These are phyloP conservation scores for Spilarctia lutea DNA, from an alignment of 2,888 invertebrate genomes.

Conservation along the genomic window DNA sequence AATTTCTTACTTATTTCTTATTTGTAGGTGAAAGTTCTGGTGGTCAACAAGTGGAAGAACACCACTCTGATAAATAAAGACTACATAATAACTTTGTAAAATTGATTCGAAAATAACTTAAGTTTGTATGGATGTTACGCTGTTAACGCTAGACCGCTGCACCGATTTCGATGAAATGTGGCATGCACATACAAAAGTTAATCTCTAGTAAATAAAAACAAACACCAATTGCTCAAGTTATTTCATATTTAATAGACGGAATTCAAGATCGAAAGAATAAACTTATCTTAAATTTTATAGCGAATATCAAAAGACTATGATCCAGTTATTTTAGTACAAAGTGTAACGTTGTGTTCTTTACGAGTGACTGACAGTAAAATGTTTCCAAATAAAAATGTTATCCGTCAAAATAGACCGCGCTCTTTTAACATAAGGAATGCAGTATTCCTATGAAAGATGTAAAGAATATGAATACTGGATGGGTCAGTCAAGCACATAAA, in stretches of 20 bases:
- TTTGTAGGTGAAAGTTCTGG: no score
- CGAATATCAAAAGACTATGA: slow-evolving; percentile 35
- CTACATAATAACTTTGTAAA: no score
- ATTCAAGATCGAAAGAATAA: neutral
- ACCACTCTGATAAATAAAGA: no score
- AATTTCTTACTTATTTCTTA: neutral
- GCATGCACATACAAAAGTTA: no score
- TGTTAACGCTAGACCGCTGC: no score
- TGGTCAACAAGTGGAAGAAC: no score
- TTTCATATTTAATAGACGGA: neutral
- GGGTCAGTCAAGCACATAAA: neutral
- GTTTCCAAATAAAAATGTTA: slow-evolving; percentile 77
- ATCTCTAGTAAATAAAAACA: neutral
- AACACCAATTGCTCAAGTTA: neutral
- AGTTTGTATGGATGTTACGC: no score
- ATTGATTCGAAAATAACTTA: no score
- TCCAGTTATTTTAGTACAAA: slow-evolving; percentile 34
- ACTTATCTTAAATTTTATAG: slow-evolving; percentile 26
- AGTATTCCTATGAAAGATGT: slow-evolving; percentile 32
- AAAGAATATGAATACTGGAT: slow-evolving; percentile 27
- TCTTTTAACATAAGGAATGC: slow-evolving; percentile 67
- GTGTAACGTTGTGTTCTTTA: slow-evolving; percentile 57
- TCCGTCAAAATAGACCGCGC: slow-evolving; percentile 74
- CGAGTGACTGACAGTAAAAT: slow-evolving; percentile 73
- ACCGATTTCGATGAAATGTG: no score